Evolutionary conservation across 1,140 invertebrate species (phyloP).

Genomic region (Bactericera cockerelli): DNA sequence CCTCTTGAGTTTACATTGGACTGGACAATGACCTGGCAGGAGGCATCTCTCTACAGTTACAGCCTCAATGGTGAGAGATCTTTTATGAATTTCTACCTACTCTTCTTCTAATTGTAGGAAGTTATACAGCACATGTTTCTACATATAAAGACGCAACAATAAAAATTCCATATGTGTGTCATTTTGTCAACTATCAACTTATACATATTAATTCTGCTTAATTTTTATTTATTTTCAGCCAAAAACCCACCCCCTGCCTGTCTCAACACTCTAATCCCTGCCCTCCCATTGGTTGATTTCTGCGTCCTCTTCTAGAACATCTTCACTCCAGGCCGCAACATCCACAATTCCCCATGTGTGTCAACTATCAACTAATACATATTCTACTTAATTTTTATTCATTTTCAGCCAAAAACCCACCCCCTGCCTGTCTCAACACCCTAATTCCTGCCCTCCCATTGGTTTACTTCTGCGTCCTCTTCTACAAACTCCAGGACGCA

Average conservation of each 20-base stretch:
- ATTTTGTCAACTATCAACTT: too few species aligned
- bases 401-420: too few species aligned
- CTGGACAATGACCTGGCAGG: not conserved
- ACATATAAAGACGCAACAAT: too few species aligned
- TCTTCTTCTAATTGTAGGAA: too few species aligned
- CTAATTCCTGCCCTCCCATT: too few species aligned
- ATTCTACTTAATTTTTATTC: too few species aligned
- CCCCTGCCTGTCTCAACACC: too few species aligned
- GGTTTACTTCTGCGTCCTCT: too few species aligned
- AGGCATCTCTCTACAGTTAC: not conserved
- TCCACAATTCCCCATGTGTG: constrained; percentile 54
- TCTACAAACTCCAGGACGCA: too few species aligned
- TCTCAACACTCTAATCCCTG: constrained; percentile 42
- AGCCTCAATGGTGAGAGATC: not conserved
- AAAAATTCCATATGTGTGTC: constrained; percentile 56
- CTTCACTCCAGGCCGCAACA: constrained; percentile 35
- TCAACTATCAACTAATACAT: too few species aligned
- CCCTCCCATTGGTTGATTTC: constrained; percentile 41
- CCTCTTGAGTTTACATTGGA: not conserved
- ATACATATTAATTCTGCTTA: not conserved
- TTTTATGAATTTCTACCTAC: too few species aligned
- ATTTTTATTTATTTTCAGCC: constrained; percentile 33
- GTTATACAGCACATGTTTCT: too few species aligned
- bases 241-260: constrained; percentile 57
- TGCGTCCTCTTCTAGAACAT: constrained; percentile 53